Percentiles rank a stretch among this genome's conserved stretches.
phyloP scores from a whole-genome alignment of 2,888 invertebrate species.

The Elegia similella region DNA sequence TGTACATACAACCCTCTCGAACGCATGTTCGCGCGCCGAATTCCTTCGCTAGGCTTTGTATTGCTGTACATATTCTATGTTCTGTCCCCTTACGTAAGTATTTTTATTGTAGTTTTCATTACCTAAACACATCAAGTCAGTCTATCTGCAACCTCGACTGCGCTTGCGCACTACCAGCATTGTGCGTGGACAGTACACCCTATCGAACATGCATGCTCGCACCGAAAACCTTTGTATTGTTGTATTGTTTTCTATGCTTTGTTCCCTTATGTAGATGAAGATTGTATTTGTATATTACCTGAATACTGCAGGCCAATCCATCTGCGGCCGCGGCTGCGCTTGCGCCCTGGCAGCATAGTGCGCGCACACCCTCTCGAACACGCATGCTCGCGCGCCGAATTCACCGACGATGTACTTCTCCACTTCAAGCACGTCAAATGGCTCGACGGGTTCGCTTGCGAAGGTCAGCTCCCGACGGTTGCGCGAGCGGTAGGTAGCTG shows the following conservation, averaged over 20 bases:
- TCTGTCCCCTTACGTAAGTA: too few species aligned
- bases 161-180: too few species aligned
- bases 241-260: too few species aligned
- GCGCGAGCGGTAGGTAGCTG: slow-evolving; percentile 88
- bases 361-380: slow-evolving; percentile 89
- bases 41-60: too few species aligned
- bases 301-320: slow-evolving; percentile 90
- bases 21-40: too few species aligned
- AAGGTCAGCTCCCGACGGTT: slow-evolving; percentile 78
- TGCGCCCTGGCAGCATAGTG: slow-evolving; percentile 84
- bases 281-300: too few species aligned
- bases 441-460: slow-evolving; percentile 43
- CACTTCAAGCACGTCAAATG: slow-evolving; percentile 85
- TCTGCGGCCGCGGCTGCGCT: slow-evolving; percentile 62
- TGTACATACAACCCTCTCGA: too few species aligned
- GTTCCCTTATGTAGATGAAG: too few species aligned
- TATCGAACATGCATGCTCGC: slow-evolving; percentile 47
- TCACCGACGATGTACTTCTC: slow-evolving; percentile 90
- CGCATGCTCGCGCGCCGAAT: slow-evolving; percentile 89
- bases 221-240: too few species aligned
- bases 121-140: slow-evolving; percentile 82
- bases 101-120: slow-evolving; percentile 25
- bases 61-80: too few species aligned
- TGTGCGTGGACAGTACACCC: too few species aligned
- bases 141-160: too few species aligned